Base-by-base conservation (phyloP, 2,888 invertebrate species). In the Epirrhoe tristata region DNA sequence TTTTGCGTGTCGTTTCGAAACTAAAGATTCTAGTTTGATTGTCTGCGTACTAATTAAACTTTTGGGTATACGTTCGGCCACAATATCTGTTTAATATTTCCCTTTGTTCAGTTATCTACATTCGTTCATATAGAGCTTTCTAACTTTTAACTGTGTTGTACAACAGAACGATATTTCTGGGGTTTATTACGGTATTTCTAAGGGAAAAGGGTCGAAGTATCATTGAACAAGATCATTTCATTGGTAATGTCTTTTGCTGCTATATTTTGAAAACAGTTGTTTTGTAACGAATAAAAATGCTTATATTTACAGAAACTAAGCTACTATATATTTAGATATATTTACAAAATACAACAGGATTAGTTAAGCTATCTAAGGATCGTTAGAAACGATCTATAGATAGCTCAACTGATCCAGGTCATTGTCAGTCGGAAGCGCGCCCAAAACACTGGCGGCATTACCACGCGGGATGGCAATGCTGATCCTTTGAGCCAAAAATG, bases 41-140 rank as follows among this genome's bases (percentile, higher is more conserved):
- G 59, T 61, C 66, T 55, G 61, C 69, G 39, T 54, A 24, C 65
- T 73, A 74, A 73, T 73, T 73, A 74, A 74, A 72, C 69, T 74
- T 74, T 73, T 51, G 62, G 61, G 71, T 67, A 64, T 46, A 34
- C 56, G 69, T 66, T 69, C 54, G 58, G 65, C 66, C 58, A 65
- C 66, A 70, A 68, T 66, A 71, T 64, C 62, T 66, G 60, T 67
- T 70, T 66, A 62, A 61, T 71, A 70, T 70, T 63, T 67, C 57
- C 50, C 57, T 67, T 69, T 72, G 70, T 70, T 71, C 60, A 48
- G 59, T 46, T 65, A 65, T 63, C 58, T 59, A 56, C 59, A 63
- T 66, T 65, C 39, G 57, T 46, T 52, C 52, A 58, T 65, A 43
- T 59, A n/a, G 59, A 52, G 58, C n/a, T 58, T 62, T 46, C 34